These are phyloP conservation scores for Dryomyza anilis DNA, from an alignment of 2,888 invertebrate genomes.

Conservation along the genomic window DNA sequence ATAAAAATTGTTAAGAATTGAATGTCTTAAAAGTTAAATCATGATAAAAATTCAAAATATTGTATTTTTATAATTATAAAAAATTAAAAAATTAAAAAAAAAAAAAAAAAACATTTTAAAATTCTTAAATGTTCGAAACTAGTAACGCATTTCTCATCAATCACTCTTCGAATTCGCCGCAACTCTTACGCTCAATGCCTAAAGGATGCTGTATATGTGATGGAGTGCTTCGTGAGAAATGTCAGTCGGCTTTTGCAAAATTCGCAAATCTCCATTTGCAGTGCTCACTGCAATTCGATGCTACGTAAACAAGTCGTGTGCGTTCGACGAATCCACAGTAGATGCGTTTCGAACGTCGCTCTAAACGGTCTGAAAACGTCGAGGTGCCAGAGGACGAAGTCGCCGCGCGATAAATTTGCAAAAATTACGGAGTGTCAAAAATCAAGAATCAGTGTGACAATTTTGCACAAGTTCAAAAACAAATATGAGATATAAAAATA, in stretches of 20 bases:
- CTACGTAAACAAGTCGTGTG: conserved; percentile 39
- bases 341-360: conserved; percentile 39
- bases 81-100: no score
- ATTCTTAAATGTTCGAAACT: not conserved
- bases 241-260: not conserved
- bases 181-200: not conserved
- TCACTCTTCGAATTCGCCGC: not conserved
- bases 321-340: conserved; percentile 30
- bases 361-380: conserved; percentile 30
- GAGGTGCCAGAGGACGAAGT: not conserved
- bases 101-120: no score
- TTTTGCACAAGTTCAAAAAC: no score
- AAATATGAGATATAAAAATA: no score
- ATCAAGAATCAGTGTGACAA: no score
- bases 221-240: no score
- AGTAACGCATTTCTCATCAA: not conserved
- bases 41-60: no score
- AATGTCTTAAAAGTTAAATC: no score
- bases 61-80: no score
- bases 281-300: conserved; percentile 20
- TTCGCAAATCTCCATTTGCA: no score
- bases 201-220: not conserved
- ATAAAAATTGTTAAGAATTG: no score
- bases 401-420: not conserved
- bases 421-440: no score